phyloP scores from a whole-genome alignment of 2,888 invertebrate genomes.

The Harpalus rubripes region DNA sequence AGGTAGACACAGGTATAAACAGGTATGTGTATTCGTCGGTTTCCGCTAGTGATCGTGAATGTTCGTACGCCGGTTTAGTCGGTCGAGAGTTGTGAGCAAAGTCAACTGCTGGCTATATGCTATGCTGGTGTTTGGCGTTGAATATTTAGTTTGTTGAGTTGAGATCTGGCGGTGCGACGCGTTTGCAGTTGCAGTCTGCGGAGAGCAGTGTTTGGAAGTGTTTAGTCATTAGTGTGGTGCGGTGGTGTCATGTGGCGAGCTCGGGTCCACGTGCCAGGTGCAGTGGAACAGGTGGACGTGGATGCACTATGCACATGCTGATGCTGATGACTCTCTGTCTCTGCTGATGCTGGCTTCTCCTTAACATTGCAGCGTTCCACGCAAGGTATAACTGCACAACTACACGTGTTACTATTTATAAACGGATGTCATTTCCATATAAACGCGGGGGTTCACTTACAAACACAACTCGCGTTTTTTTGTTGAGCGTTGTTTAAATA shows the following conservation, averaged over 20 bases:
- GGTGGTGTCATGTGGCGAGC: slow-evolving; percentile 50
- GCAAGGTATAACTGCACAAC: slow-evolving; percentile 40
- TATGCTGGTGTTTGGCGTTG: slow-evolving; percentile 34
- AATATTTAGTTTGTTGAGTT: slow-evolving; percentile 62
- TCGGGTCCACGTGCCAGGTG: slow-evolving; percentile 48
- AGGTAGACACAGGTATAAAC: not conserved
- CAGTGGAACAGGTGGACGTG: slow-evolving; percentile 57
- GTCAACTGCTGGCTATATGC: slow-evolving; percentile 47
- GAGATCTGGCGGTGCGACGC: slow-evolving; percentile 46
- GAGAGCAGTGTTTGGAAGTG: slow-evolving; percentile 54
- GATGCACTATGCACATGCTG: slow-evolving; percentile 31
- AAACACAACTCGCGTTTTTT: not conserved
- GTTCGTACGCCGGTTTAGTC: slow-evolving; percentile 57
- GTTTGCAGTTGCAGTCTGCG: slow-evolving; percentile 10
- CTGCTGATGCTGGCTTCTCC: slow-evolving; percentile 39
- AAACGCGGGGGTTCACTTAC: not conserved
- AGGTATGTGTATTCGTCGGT: not conserved
- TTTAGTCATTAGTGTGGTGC: slow-evolving; percentile 43
- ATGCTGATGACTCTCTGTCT: slow-evolving; percentile 6
- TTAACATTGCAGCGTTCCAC: slow-evolving; percentile 51
- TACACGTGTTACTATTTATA: not conserved
- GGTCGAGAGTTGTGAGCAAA: slow-evolving; percentile 25
- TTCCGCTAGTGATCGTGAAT: slow-evolving; percentile 12
- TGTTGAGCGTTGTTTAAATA: not conserved
- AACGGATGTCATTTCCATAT: not conserved